Evolutionary conservation across 2,888 invertebrate genomes (phyloP).

Genomic region (Oscheius onirici): DNA sequence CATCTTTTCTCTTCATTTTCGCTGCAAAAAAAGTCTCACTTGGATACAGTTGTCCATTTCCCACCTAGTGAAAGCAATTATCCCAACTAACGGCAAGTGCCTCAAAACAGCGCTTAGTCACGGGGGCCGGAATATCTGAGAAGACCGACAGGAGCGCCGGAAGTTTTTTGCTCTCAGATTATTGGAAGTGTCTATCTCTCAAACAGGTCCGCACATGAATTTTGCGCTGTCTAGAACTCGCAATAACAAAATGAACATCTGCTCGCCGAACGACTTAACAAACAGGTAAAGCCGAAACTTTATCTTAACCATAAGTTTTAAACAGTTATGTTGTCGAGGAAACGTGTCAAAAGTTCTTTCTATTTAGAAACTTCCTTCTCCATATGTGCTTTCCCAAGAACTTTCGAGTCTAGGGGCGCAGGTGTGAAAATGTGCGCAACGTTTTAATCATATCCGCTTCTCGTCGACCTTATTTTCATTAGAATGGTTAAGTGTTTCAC

Average conservation of each 20-base stretch:
- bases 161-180: no score
- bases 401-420: neutral
- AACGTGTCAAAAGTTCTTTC: no score
- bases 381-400: no score
- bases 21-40: neutral
- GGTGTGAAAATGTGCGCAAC: neutral
- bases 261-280: no score
- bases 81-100: conserved; percentile 1
- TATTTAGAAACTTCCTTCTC: no score
- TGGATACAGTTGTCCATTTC: neutral
- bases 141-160: neutral
- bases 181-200: no score
- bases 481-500: neutral
- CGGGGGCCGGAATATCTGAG: neutral
- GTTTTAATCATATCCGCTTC: neutral
- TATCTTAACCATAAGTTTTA: no score
- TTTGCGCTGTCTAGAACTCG: no score
- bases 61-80: neutral
- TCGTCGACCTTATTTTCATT: neutral
- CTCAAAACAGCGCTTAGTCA: conserved; percentile 30
- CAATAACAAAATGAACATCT: no score
- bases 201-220: no score
- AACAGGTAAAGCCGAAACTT: no score
- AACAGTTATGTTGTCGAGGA: no score
- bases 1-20: neutral